Evolutionary conservation across 2,113 vertebrate genomes (phyloP).

Genomic region (Gavialis gangeticus): DNA sequence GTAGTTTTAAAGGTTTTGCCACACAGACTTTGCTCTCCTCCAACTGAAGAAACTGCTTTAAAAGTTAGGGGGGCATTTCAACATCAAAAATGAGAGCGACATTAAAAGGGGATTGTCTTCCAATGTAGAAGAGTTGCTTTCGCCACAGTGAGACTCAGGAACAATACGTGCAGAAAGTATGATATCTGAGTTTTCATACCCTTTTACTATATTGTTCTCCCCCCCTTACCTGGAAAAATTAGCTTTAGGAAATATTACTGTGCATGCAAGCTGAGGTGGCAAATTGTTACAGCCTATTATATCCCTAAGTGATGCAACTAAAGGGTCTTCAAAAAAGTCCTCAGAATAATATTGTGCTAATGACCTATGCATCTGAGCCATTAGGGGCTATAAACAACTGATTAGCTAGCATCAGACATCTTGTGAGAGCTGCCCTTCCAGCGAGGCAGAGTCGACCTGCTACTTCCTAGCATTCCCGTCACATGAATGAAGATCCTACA

Average conservation of each 20-base stretch:
- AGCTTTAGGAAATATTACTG: not conserved
- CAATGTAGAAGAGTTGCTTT: not conserved
- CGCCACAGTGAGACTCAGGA: not conserved
- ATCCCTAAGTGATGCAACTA: not conserved
- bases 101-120: not conserved
- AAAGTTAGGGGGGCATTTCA: not conserved
- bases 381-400: not conserved
- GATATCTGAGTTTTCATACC: not conserved
- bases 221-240: not conserved
- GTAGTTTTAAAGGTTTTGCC: not conserved
- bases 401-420: not conserved
- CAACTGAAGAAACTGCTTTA: not conserved
- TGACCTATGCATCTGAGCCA: not conserved
- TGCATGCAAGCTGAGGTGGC: not conserved
- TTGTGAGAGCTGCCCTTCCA: not conserved
- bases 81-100: not conserved
- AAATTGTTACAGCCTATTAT: not conserved
- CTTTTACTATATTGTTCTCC: not conserved
- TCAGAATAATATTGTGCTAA: not conserved
- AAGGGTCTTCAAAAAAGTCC: not conserved
- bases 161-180: accelerated
- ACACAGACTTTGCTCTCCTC: not conserved
- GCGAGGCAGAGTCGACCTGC: not conserved
- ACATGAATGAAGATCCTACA: not conserved
- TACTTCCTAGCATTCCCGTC: not conserved